phyloP scores from a whole-genome alignment of 2,113 vertebrate genomes.

The Chrysemys picta region DNA sequence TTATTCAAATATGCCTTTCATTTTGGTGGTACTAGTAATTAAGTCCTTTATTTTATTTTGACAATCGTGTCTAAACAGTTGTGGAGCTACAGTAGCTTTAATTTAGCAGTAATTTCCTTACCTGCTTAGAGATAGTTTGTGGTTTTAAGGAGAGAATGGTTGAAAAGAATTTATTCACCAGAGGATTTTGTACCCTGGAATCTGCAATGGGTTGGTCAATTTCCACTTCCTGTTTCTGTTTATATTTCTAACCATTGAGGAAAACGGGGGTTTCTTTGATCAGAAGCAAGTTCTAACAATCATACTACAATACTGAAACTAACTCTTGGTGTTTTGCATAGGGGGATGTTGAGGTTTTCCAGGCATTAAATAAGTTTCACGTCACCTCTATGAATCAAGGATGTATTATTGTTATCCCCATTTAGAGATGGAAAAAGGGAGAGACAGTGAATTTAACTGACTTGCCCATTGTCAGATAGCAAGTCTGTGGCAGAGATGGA shows the following conservation, averaged over 20 bases:
- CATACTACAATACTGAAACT: neutral
- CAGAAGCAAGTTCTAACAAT: neutral
- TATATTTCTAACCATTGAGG: neutral
- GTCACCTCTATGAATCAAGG: neutral
- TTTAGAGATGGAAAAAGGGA: neutral
- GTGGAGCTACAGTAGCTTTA: constrained; percentile 42
- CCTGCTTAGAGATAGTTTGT: neutral
- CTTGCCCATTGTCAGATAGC: neutral
- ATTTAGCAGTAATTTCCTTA: constrained; percentile 16
- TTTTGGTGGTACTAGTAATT: constrained; percentile 55
- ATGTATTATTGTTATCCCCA: fast-evolving
- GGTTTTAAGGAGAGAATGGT: neutral
- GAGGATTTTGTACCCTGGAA: neutral
- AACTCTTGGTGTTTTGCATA: neutral
- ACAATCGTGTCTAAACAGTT: constrained; percentile 58
- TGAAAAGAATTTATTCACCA: neutral
- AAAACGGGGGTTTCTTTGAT: neutral
- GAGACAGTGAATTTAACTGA: neutral
- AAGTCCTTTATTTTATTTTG: constrained; percentile 55
- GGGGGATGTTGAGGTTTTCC: neutral
- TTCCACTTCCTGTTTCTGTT: neutral
- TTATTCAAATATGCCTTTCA: constrained; percentile 51
- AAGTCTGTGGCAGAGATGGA: neutral
- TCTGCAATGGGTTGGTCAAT: neutral
- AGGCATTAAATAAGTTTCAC: neutral